Base-by-base conservation (phyloP, 2,797 vertebrate species). In the Apodemus agrarius region DNA sequence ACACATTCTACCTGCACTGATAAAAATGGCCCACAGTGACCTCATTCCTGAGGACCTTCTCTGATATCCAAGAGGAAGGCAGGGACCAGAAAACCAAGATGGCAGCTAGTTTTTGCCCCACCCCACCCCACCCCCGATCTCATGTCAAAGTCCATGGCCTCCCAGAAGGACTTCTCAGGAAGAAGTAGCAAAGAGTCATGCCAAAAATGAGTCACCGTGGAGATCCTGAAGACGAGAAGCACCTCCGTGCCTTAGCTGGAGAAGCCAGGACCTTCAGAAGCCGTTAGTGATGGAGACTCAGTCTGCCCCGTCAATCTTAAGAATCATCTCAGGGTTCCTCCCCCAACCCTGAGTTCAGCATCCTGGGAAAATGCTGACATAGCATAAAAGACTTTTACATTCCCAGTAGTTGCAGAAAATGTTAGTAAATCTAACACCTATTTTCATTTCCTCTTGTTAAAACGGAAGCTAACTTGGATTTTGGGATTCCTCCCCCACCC, bases 371-470 rank as follows among this genome's bases (percentile, higher is more conserved):
- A 94, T 97, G 97, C 97, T 98, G 97, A 98, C 97, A 97, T 87
- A 97, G 97, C 97, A 98, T 97, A 97, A 97, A 98, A 98, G 97
- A 95, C 97, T 98, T 98, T 97, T 97, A 97, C 98, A 98, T 98
- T 98, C 98, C 97, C 97, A 97, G 98, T 97, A 98, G 96, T 94
- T 97, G 96, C 88, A 96, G 97, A 97, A 98, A 98, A 97, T 98
- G 98, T 98, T 98, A 98, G 98, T 97, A 98, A 98, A 98, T 98
- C 97, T 96, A 98, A 97, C 97, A 97, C 98, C 98, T 97, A 98
- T 98, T 98, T 98, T 98, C 87, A 97, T 98, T 98, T 98, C 74
- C 96, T 98, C 98, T 98, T 96, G 97, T 98, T 98, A 98, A 98
- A 98, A 98, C 97, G 3, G 40, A 98, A 98, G 95, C 96, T 97